These are phyloP conservation scores for Rhinoderma darwinii DNA, from an alignment of 2,113 vertebrate genomes.

Conservation along the genomic window DNA sequence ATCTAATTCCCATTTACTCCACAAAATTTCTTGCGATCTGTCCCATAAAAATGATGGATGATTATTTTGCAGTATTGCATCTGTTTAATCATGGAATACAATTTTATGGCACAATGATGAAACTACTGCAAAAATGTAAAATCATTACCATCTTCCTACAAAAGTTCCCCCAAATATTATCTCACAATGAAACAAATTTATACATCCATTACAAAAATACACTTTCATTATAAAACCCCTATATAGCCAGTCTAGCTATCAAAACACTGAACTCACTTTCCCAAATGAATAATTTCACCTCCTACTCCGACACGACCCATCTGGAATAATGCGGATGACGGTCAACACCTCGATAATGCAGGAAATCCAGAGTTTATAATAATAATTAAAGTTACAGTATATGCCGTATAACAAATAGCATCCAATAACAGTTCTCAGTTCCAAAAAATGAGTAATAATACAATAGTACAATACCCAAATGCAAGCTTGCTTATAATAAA, in stretches of 20 bases:
- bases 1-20: too few relatives aligned
- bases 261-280: background rate
- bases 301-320: background rate
- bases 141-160: background rate
- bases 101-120: background rate
- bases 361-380: background rate
- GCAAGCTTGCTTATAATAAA: conserved; percentile 1
- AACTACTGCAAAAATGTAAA: background rate
- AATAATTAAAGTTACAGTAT: background rate
- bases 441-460: conserved; percentile 29
- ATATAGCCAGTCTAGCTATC: background rate
- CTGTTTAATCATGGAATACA: conserved; percentile 5
- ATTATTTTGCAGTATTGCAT: background rate
- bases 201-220: conserved; percentile 24
- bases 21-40: too few relatives aligned
- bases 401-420: background rate
- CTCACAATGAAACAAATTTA: conserved; percentile 12
- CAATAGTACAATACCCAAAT: background rate
- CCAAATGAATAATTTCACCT: background rate
- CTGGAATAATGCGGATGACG: background rate
- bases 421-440: background rate
- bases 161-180: background rate
- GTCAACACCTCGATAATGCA: background rate
- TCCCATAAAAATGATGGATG: background rate
- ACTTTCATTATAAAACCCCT: background rate